Conservation (phyloP, 2,113 vertebrate species). For the Grammomys surdaster region DNA sequence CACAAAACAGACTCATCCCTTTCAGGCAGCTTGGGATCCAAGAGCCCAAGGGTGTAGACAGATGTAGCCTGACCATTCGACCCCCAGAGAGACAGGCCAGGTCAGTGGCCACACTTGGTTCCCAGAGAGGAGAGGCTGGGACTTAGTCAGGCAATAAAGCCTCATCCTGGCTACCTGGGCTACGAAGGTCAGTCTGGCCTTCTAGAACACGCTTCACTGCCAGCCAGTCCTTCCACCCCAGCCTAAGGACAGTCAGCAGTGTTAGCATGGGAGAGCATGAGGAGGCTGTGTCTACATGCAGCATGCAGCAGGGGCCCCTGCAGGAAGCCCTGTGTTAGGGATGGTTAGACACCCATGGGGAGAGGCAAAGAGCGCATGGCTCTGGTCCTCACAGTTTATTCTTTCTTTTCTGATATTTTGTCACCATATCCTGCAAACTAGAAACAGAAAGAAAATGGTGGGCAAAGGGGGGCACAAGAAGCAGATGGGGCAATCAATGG, state of each 20-base stretch:
- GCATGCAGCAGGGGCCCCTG: conserved; percentile 74
- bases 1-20: neutral
- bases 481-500: neutral
- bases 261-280: conserved; percentile 70
- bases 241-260: conserved; percentile 12
- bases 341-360: conserved; percentile 77
- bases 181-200: neutral
- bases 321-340: conserved; percentile 80
- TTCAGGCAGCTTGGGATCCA: neutral
- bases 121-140: neutral
- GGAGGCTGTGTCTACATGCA: conserved; percentile 73
- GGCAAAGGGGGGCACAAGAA: conserved; percentile 64
- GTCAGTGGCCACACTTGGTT: neutral
- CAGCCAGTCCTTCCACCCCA: neutral
- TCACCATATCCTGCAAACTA: conserved; percentile 99
- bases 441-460: conserved; percentile 84
- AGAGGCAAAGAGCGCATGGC: conserved; percentile 77
- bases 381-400: conserved; percentile 95
- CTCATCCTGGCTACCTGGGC: neutral
- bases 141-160: neutral
- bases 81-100: neutral
- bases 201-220: neutral
- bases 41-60: neutral
- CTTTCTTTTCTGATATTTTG: conserved; percentile 99
- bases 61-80: neutral